Evolutionary conservation across 1,140 invertebrate species (phyloP), one percentile per base, ranked within the genome.

Genomic region (Eurytemora carolleeae): DNA sequence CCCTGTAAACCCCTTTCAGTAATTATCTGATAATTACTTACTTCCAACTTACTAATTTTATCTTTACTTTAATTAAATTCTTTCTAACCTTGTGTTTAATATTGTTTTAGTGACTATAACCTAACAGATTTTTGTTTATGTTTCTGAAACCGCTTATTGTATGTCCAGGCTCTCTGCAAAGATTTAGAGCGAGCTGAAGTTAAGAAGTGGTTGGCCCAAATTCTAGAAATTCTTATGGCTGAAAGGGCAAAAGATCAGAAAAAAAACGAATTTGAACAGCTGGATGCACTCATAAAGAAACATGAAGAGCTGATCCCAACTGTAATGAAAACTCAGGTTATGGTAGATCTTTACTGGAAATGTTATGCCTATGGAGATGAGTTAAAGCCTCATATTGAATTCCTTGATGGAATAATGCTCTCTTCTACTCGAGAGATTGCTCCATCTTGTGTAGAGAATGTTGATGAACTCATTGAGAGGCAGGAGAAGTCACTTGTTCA

Each of bases 301-400:
- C 67, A 67, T 55, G 63, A 66, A 55, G 61, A 64, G 16, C 64
- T 67, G 22, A 64, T 67, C 61, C 66, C 66, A 12, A 53, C 60
- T 21, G 63, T 64, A 15, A 25, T 56, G 16, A 59, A 54, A 24
- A 56, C 24, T 61, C 67, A 62, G 19, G 44, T 26, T 23, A 55
- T 65, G 58, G 64, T 65, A 12, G 66, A 67, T 19, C 44, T 67
- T 23, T 67, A 67, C 56, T 66, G 65, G 54, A 59, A 64, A 15
- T 67, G 67, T 54, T 67, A 67, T 53, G 58, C 67, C 24, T 67
- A 66, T 58, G 65, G 67, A 58, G 67, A 67, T 59, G 67, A 67
- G 56, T 61, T 67, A 3, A 59, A 55, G 22, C 65, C 61, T 2
- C 57, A 61, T 23, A 61, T 67, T n/a, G 65, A 67, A 65, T 67